Evolutionary conservation across 1,140 invertebrate species (phyloP).

Genomic region (Diplogasteroides magnus): DNA sequence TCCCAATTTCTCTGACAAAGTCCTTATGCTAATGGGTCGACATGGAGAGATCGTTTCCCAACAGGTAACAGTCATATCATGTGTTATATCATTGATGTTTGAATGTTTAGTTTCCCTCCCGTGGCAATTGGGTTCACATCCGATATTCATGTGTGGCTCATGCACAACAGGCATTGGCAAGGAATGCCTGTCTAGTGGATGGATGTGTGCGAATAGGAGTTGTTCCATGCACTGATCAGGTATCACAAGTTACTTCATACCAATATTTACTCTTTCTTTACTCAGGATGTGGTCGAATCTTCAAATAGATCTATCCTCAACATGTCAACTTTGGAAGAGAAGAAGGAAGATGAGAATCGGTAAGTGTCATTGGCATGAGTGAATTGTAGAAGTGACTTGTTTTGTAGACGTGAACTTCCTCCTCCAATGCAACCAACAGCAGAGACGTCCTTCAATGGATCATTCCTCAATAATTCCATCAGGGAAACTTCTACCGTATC

Average conservation of each 20-base stretch:
- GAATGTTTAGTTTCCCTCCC: constrained; percentile 7
- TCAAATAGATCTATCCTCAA: neutral
- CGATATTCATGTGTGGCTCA: constrained; percentile 13
- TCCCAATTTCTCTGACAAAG: constrained; percentile 6
- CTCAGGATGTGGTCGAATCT: neutral
- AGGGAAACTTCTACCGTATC: neutral
- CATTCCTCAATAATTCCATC: neutral
- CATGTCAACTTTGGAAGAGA: neutral
- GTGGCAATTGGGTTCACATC: constrained; percentile 20
- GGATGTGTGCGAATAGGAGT: constrained; percentile 11
- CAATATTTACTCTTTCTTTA: no score
- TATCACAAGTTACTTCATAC: constrained; percentile 1
- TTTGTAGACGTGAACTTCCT: neutral
- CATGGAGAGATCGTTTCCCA: constrained; percentile 18
- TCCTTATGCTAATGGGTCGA: constrained; percentile 5
- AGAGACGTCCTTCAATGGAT: neutral
- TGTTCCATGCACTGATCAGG: constrained; percentile 10
- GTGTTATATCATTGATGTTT: no score
- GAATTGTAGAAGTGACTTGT: neutral
- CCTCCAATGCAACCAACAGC: neutral
- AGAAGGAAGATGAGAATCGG: neutral
- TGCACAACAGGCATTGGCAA: constrained; percentile 10
- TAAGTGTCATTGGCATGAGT: neutral
- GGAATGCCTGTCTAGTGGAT: constrained; percentile 12
- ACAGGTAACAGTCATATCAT: constrained; percentile 5